Evolutionary conservation across 2,797 vertebrate genomes (phyloP).

Genomic region (Micropoecilia bifurca): DNA sequence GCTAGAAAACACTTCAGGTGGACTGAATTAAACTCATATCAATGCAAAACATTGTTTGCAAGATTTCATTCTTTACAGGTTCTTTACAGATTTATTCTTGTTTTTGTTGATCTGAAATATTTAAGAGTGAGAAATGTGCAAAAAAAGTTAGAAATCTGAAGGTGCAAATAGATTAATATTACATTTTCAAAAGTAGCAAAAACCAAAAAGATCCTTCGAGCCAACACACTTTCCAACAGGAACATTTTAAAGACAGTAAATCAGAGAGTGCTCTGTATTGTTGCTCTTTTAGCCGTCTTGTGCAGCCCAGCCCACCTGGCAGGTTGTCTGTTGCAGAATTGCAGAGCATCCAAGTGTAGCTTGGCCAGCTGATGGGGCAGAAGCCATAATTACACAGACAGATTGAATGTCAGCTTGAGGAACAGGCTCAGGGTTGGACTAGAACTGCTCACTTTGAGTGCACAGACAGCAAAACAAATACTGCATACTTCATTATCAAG

Average conservation of each 20-base stretch:
- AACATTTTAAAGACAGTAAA: neutral
- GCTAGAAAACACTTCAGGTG: neutral
- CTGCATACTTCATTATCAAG: neutral
- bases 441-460: slow-evolving; percentile 36
- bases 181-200: neutral
- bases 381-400: slow-evolving; percentile 56
- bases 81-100: neutral
- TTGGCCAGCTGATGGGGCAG: slow-evolving; percentile 59
- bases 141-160: neutral
- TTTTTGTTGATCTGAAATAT: neutral
- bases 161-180: neutral
- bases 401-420: slow-evolving; percentile 67
- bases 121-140: neutral
- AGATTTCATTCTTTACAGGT: neutral
- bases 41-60: neutral
- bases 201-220: neutral
- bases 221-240: neutral
- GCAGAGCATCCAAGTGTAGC: slow-evolving; percentile 49
- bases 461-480: slow-evolving; percentile 44
- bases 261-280: slow-evolving; percentile 2
- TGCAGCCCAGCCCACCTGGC: slow-evolving; percentile 47
- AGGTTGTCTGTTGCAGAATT: slow-evolving; percentile 25
- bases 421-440: slow-evolving; percentile 35
- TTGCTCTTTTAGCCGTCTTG: slow-evolving; percentile 30
- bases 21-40: neutral